These are phyloP conservation scores for Leptonema lineaticorne DNA, from an alignment of 1,140 invertebrate genomes.

Conservation along the genomic window DNA sequence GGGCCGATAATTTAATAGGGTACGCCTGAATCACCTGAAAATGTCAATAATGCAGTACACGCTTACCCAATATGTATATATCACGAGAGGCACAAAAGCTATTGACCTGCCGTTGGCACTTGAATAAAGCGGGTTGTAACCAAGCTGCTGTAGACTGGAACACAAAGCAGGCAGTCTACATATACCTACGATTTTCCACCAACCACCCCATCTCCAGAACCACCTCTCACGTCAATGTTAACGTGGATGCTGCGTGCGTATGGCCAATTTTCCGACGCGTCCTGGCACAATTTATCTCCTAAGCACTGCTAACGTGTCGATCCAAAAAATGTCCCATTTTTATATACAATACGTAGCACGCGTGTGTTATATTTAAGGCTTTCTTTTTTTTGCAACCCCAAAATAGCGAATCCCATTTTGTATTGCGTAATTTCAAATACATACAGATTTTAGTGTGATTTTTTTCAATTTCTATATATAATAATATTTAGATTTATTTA, in stretches of 20 bases:
- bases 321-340: too few species aligned
- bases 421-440: too few species aligned
- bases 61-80: constrained; percentile 34
- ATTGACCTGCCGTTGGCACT: constrained; percentile 39
- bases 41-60: constrained; percentile 25
- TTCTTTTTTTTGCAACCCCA: too few species aligned
- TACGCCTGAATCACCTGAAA: constrained; percentile 7
- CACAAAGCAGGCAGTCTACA: constrained; percentile 11
- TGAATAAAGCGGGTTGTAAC: constrained; percentile 34
- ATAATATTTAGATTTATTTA: too few species aligned
- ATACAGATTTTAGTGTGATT: too few species aligned
- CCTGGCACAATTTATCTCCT: constrained; percentile 17
- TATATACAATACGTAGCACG: too few species aligned
- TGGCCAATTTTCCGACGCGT: constrained; percentile 12
- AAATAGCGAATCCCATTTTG: too few species aligned
- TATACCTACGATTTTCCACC: background rate
- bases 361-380: too few species aligned
- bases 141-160: constrained; percentile 29
- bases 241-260: constrained; percentile 12
- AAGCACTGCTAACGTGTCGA: constrained; percentile 20
- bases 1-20: constrained; percentile 16
- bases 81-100: constrained; percentile 34
- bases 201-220: background rate
- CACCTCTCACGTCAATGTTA: background rate
- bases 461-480: too few species aligned